Base-by-base conservation (phyloP, 1,140 invertebrate genomes). In the Drosophila hydei region DNA sequence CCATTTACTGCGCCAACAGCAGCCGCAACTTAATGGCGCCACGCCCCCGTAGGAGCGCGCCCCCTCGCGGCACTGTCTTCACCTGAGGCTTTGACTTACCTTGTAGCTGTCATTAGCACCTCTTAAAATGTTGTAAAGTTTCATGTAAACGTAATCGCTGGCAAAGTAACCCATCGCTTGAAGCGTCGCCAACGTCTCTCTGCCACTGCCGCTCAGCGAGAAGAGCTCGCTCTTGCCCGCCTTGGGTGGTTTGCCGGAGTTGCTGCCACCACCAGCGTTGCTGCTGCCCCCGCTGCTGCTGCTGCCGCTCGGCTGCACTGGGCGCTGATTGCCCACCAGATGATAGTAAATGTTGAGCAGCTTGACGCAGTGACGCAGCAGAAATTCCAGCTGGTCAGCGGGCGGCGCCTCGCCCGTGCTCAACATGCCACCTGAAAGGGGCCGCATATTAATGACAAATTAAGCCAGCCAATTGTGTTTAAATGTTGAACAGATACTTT, bases 21-120 rank as follows among this genome's bases (percentile, higher is more conserved):
- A 48, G 55, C 33, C 48, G 69, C 74, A 74, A 81, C 77, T 85
- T 87, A 87, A 85, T 85, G 77, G 77, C 65, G 59, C 56, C 40
- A 52, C 72, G 61, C 45, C 64, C 52, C 55, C 55, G 27, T 55
- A 36, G 30, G 21, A 11, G 6, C 3, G 7, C 3, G 7, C n/a
- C 8, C n/a, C 25, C 23, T n/a, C 19, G 30, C 45, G 3, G 19
- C 38, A 9, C 27, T 50, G 38, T 52, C 54, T 51, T 65, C 50
- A 55, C 55, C 56, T 73, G 56, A 50, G 56, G 72, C 72, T 70
- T 63, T 70, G 74, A 79, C 78, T 90, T 91, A 95, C 94, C 91
- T 95, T 95, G 89, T 96, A 97, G 92, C 95, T 96, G 9, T 93
- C 93, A 92, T 96, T 95, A 38, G 95, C 94, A 72, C 93, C 94